Evolutionary conservation across 53 echinoderm and acorn worm species (phyloP).

Genomic region (Hippasteria phrygiana): DNA sequence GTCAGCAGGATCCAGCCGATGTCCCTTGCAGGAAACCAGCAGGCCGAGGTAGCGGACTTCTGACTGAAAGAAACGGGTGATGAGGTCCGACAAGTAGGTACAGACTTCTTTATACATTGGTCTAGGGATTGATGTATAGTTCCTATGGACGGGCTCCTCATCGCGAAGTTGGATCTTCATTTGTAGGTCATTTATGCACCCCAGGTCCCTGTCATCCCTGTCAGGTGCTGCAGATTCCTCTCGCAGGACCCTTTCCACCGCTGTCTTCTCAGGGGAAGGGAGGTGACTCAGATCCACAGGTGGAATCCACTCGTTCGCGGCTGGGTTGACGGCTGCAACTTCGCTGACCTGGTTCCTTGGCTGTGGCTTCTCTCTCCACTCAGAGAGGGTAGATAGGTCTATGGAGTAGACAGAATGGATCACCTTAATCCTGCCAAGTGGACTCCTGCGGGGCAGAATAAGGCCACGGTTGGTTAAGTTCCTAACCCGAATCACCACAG

Average conservation of each 20-base stretch:
- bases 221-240: constrained; percentile 67
- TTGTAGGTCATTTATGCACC: constrained; percentile 9
- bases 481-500: background rate
- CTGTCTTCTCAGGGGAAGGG: background rate
- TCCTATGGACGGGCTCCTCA: constrained; percentile 67
- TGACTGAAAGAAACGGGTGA: no score
- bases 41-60: no score
- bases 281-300: constrained; percentile 30
- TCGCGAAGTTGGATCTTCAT: constrained; percentile 62
- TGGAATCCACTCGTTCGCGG: constrained; percentile 1
- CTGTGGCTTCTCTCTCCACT: background rate
- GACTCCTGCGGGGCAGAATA: constrained; percentile 7
- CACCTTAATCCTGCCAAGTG: constrained; percentile 11
- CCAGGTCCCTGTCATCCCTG: constrained; percentile 62
- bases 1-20: no score
- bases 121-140: constrained; percentile 63
- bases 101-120: constrained; percentile 65
- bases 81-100: constrained; percentile 69
- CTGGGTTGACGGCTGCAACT: background rate
- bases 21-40: no score
- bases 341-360: background rate
- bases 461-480: constrained; percentile 49
- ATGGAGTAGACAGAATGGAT: background rate
- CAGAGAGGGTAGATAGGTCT: background rate
- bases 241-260: constrained; percentile 25